These are phyloP conservation scores for Microplitis manilae DNA, from an alignment of 2,888 invertebrate genomes.

Conservation along the genomic window DNA sequence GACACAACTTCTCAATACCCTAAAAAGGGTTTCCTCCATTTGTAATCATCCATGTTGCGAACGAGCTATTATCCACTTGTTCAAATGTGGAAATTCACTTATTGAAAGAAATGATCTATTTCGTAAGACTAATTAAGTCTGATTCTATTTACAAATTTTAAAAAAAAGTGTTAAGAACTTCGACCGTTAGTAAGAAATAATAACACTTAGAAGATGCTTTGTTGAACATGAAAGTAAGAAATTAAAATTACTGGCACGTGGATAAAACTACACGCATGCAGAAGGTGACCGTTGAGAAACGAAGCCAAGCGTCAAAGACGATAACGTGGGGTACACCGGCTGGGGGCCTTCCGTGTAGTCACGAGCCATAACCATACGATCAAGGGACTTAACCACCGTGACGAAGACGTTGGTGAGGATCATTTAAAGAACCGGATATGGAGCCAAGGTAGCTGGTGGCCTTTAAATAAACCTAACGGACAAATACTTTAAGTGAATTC, in stretches of 20 bases:
- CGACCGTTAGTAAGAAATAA: background rate
- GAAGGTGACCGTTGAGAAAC: constrained; percentile 56
- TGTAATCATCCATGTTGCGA: no score
- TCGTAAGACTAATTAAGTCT: no score
- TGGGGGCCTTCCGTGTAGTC: constrained; percentile 52
- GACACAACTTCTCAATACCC: no score
- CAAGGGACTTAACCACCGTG: constrained; percentile 44
- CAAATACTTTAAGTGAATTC: constrained; percentile 28
- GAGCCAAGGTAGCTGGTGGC: background rate
- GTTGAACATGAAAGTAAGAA: constrained; percentile 27
- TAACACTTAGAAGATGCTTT: constrained; percentile 23
- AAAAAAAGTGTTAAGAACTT: background rate
- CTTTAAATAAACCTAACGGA: constrained; percentile 34
- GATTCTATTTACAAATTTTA: no score
- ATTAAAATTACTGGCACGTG: constrained; percentile 51
- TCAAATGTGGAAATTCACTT: no score
- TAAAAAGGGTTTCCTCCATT: no score
- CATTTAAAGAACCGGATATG: constrained; percentile 57
- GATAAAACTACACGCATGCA: constrained; percentile 36
- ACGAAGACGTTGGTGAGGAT: constrained; percentile 60
- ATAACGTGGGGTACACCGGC: constrained; percentile 57
- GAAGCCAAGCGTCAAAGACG: constrained; percentile 54
- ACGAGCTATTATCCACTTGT: no score
- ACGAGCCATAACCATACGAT: constrained; percentile 46
- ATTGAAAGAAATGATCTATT: no score